Evolutionary conservation across 2,113 vertebrate genomes (phyloP).

Genomic region (Dromaius novaehollandiae): DNA sequence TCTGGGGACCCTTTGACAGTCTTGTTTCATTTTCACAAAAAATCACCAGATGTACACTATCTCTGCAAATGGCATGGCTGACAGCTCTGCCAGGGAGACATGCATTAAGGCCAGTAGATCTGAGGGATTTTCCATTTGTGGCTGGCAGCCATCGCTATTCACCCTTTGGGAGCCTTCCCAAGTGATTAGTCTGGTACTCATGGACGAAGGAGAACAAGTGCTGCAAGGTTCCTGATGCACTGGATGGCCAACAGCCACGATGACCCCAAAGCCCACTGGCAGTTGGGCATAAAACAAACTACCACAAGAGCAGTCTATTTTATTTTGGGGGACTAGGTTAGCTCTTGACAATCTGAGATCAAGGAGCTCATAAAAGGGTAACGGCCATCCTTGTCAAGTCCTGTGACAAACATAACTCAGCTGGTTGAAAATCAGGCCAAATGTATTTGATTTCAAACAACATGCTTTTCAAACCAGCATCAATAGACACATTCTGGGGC

Average conservation of each 20-base stretch:
- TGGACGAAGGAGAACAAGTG: neutral
- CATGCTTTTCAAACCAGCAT: neutral
- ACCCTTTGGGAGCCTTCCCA: neutral
- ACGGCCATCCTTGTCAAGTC: neutral
- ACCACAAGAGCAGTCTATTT: neutral
- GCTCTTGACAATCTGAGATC: neutral
- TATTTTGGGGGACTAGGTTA: neutral
- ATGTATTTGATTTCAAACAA: neutral
- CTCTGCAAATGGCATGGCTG: neutral
- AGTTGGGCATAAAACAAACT: neutral
- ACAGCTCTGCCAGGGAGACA: accelerated
- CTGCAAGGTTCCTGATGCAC: accelerated
- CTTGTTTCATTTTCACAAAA: neutral
- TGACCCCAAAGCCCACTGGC: neutral
- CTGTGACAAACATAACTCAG: neutral
- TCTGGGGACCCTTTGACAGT: neutral
- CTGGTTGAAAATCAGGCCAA: neutral
- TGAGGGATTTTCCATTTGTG: neutral
- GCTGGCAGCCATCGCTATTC: accelerated
- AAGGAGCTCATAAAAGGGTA: neutral
- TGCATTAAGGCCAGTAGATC: neutral
- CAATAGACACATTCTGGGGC: neutral
- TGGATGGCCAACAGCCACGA: neutral
- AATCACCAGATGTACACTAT: neutral
- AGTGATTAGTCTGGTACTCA: neutral